Base-by-base conservation (phyloP, 2,888 invertebrate species). In the Cheilosia soror region DNA sequence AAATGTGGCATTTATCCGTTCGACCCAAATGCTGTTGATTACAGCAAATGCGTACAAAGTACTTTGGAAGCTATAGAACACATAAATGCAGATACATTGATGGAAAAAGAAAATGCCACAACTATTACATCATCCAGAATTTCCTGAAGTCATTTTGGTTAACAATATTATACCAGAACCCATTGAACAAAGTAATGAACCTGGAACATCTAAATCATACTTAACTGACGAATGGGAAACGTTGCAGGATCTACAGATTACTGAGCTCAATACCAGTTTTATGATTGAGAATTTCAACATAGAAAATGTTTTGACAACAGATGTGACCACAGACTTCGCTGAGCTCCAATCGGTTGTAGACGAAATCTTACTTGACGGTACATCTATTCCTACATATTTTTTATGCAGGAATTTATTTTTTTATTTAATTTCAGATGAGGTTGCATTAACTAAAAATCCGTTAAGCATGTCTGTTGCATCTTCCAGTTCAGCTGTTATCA, bases 21-120 rank as follows among this genome's bases (percentile, higher is more conserved):
- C 11, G 31, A 66, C 40, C 44, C n/a, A 15, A 65, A 65, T 33
- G 65, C 49, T 7, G 65, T 65, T 33, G 65, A 65, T 15, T 65
- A 42, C 29, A 55, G 42, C 20, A 55, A 68, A 68, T 68, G 68
- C 31, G 55, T 55, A n/a, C 68, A 68, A 55, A 68, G 55, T 20
- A 68, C 49, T 55, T 42, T 68, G 31, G 68, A 55, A 68, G 53
- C n/a, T 42, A n/a, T 68, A 4, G 57, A 29, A 44, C 29, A 40
- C 9, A 40, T 20, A 58, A 37, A 33, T 58, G 40, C 37, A 20
- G 40, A 58, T 20, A 25, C 15, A 5, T 40, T 58, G 15, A 40
- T 40, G 13, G 37, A 58, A 2, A 29, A 53, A 29, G 53, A 29
- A 13, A 33, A 33, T 15, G 11, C 40, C 7, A 5, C 9, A 15